Base-by-base conservation (phyloP, 2,113 vertebrate genomes). In the Corvus cornix region DNA sequence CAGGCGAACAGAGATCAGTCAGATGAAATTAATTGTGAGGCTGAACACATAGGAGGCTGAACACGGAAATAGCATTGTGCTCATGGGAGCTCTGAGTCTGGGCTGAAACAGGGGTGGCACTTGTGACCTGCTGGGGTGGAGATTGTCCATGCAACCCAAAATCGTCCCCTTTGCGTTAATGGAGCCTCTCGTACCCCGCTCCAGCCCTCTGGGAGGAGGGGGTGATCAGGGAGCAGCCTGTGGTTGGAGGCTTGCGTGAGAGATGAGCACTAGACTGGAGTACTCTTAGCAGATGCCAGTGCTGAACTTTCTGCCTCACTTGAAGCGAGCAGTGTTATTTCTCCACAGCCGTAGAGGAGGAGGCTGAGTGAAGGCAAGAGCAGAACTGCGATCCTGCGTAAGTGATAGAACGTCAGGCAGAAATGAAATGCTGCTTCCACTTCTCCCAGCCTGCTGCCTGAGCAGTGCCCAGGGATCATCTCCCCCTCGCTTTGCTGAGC, bases 271-370 rank as follows among this genome's bases (percentile, higher is more conserved):
- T 74, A 63, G 84, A 69, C 5, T 91, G 84, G 79, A 84, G 91
- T 56, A 41, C 90, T 90, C 87, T 93, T 3, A 93, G 87, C 76
- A 85, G 82, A 81, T 80, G 75, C 70, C 60, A 31, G 15, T 6
- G 27, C 37, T 95, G 93, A 95, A 84, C 62, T 92, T 91, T 82
- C 63, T 84, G 91, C 95, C 62, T 69, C 51, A 58, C 79, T 95
- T 84, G 35, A 96, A 92, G 79, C 26, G 18, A 95, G 41, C 9
- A 3, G 62, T 60, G 94, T 41, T 93, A 12, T 63, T 76, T 55
- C 67, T 92, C 51, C 12, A 1, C n/a, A 18, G 48, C 35, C n/a
- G 27, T 16, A 5, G 66, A 91, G 72, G 83, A 76, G 52, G 52
- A 37, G 86, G 84, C 33, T 3, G n/a, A 84, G 89, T 1, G 16